Base-by-base conservation (phyloP, 2,888 invertebrate species). In the Sminthurides aquaticus region DNA sequence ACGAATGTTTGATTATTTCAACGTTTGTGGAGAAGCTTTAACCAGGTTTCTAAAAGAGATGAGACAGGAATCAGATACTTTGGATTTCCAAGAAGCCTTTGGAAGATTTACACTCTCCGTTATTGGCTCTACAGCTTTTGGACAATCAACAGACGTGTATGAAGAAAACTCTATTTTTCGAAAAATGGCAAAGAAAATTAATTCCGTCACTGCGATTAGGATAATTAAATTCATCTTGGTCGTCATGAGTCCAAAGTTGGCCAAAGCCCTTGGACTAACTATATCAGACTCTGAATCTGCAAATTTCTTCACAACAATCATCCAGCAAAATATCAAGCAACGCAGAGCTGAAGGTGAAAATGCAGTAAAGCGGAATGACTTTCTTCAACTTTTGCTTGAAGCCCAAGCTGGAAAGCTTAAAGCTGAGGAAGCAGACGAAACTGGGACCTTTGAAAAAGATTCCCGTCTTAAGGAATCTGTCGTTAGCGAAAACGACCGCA, bases 61-160 rank as follows among this genome's bases (percentile, higher is more conserved):
- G 24, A 20, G 3, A 22, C 2, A 3, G 2, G 52, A 49, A 49
- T 52, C 24, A n/a, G 54, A 52, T 8, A n/a, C n/a, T 8, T 22
- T 15, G 5, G 54, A 34, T 34, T 34, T 22, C 8, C 63, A 57
- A 52, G 57, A 63, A n/a, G 49, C 49, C 3, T 63, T 63, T 49
- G 52, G 57, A 0, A 49, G 71, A 28, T 74, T 62, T 60, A 69
- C 69, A 1, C 69, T 70, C 0, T 71, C 71, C 52, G 70, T 70
- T 2, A 77, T 79, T 1, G 75, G 75, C 0, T 79, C 78, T 0
- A 75, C 79, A 1, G 77, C 81, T 0, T 81, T 81, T 65, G 81
- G 81, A 0, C 77, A 80, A 1, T 76, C 76, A 5, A 75, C 77
- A 1, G 70, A 77, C 54, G 74, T 75, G 0, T 76, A 77, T 1